Percentiles rank a stretch among this genome's conserved stretches.
phyloP scores from a whole-genome alignment of 2,888 invertebrate species.

The Cremastinae sp. region DNA sequence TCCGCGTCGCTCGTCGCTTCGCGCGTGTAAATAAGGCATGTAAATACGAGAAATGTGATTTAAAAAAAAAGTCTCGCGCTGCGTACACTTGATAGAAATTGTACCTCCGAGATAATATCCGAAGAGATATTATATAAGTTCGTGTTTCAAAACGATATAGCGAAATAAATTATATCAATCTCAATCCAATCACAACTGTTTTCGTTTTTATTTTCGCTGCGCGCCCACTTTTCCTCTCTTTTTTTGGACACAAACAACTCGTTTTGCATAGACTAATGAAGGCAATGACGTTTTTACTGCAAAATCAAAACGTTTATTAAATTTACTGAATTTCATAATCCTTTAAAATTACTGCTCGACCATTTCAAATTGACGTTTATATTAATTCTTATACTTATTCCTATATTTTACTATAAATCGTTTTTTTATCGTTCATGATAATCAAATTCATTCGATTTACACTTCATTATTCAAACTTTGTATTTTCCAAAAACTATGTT shows the following conservation, averaged over 20 bases:
- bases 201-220: conserved; percentile 6
- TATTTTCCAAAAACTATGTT: too few species aligned
- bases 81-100: conserved; percentile 69
- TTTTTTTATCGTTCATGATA: too few species aligned
- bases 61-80: conserved; percentile 66
- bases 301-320: too few species aligned
- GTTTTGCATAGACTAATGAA: too few species aligned
- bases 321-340: too few species aligned
- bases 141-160: conserved; percentile 78
- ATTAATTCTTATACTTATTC: too few species aligned
- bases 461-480: too few species aligned
- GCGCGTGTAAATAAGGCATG: conserved; percentile 69
- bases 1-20: conserved; percentile 41
- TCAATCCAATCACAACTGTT: conserved; percentile 56
- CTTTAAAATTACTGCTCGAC: too few species aligned
- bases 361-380: too few species aligned
- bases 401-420: too few species aligned
- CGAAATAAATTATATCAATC: conserved; percentile 77
- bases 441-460: too few species aligned
- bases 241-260: neutral
- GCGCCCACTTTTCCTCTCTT: neutral
- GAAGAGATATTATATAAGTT: conserved; percentile 72
- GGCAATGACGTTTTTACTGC: too few species aligned
- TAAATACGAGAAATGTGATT: conserved; percentile 78
- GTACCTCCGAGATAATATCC: conserved; percentile 68